phyloP scores from a whole-genome alignment of 2,113 vertebrate genomes.

The Illadopsis cleaveri region DNA sequence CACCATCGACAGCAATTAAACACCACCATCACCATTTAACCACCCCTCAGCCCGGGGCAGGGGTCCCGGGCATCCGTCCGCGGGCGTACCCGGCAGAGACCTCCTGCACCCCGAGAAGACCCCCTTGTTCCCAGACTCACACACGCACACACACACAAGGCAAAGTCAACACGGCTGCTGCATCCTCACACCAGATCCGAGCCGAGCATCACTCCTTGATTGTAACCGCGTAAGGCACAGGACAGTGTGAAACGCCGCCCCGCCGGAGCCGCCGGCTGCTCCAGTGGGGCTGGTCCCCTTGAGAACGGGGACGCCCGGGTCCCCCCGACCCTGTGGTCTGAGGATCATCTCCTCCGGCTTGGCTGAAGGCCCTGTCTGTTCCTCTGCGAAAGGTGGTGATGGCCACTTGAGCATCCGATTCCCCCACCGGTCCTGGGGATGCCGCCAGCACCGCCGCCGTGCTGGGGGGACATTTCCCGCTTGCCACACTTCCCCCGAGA shows the following conservation, averaged over 20 bases:
- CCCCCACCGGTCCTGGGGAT: not conserved
- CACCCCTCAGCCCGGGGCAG: not conserved
- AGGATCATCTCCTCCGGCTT: slow-evolving; percentile 32
- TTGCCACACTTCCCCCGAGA: not conserved
- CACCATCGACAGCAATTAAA: not conserved
- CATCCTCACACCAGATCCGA: not conserved
- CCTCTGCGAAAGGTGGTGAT: not conserved
- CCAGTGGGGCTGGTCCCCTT: not conserved
- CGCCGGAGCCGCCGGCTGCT: not conserved
- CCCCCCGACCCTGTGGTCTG: not conserved
- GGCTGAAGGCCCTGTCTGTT: not conserved
- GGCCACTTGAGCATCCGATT: not conserved
- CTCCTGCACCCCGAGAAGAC: not conserved
- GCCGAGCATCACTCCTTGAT: slow-evolving; percentile 17
- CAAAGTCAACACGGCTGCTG: not conserved
- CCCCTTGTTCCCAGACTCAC: not conserved
- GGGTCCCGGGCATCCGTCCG: slow-evolving; percentile 7
- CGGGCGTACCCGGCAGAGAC: not conserved
- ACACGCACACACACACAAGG: not conserved
- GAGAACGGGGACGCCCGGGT: not conserved
- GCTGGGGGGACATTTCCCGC: not conserved
- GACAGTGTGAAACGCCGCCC: not conserved
- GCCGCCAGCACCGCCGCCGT: not conserved
- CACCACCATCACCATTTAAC: not conserved
- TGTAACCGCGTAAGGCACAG: slow-evolving; percentile 62